Evolutionary conservation across 2,888 invertebrate species (phyloP).

Genomic region (Erebia aethiops): DNA sequence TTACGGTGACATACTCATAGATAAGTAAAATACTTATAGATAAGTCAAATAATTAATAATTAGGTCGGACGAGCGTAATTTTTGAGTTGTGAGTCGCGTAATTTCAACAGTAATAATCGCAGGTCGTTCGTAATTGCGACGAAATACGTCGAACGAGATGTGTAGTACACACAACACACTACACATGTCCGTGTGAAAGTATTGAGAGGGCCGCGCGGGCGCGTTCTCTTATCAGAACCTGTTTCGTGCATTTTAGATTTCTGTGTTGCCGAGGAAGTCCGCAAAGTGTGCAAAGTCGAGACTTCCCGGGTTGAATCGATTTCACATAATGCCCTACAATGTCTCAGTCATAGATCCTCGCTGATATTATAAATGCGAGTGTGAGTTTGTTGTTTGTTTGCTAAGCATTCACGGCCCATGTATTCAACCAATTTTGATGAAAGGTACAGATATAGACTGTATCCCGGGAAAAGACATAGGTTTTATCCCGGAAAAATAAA

Average conservation of each 20-base stretch:
- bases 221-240: conserved; percentile 63
- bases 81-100: conserved; percentile 56
- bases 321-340: not conserved
- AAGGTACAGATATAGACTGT: too few relatives aligned
- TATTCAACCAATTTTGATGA: too few relatives aligned
- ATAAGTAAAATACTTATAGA: too few relatives aligned
- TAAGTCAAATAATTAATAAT: too few relatives aligned
- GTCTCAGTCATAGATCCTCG: not conserved
- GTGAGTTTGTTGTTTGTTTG: too few relatives aligned
- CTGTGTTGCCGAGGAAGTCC: not conserved
- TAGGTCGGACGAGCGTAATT: too few relatives aligned
- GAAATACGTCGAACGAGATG: conserved; percentile 73
- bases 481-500: too few relatives aligned
- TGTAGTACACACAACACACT: conserved; percentile 43
- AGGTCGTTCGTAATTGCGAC: conserved; percentile 73
- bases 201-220: conserved; percentile 62
- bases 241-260: conserved; percentile 67
- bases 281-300: not conserved
- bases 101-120: conserved; percentile 78
- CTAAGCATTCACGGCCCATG: too few relatives aligned
- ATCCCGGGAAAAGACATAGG: too few relatives aligned
- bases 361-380: too few relatives aligned
- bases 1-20: too few relatives aligned
- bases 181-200: conserved; percentile 74
- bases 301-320: not conserved